A percentile compares a stretch with the other conserved stretches of the same genome.
These are phyloP conservation scores for Hippasteria phrygiana DNA, from an alignment of 53 echinoderm and acorn worm species.

Conservation along the genomic window DNA sequence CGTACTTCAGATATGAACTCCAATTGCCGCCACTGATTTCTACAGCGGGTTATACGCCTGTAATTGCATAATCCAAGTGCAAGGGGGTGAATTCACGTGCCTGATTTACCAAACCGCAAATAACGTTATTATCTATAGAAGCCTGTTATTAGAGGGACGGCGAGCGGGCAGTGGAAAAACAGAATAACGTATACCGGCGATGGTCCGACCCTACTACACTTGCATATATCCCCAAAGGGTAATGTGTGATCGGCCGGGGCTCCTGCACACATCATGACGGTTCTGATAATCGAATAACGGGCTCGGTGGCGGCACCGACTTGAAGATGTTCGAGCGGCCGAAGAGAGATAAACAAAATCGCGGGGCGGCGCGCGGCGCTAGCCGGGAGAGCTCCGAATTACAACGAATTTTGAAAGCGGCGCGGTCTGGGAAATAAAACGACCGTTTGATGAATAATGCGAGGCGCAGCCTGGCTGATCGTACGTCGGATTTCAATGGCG, in stretches of 20 bases:
- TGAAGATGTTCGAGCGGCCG: constrained; percentile 7
- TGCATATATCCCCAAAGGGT: constrained; percentile 57
- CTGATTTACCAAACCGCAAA: constrained; percentile 43
- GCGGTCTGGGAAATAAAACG: not conserved
- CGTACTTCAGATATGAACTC: not conserved
- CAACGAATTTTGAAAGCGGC: constrained; percentile 42
- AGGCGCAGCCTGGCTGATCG: not conserved
- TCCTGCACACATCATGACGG: constrained; percentile 59
- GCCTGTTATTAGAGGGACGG: not conserved
- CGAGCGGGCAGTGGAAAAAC: not conserved
- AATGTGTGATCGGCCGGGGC: constrained; percentile 64
- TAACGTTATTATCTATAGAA: constrained; percentile 19
- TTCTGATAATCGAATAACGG: constrained; percentile 48
- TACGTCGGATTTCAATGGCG: not conserved
- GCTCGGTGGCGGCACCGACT: constrained; percentile 42
- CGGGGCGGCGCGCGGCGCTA: not conserved
- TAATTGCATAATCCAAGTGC: constrained; percentile 45
- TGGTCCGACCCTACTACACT: too few relatives aligned
- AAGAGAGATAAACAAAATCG: constrained; percentile 40
- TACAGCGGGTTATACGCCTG: not conserved
- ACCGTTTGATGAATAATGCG: constrained; percentile 27
- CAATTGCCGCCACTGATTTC: constrained; percentile 25
- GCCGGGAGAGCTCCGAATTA: constrained; percentile 10
- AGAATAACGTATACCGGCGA: not conserved
- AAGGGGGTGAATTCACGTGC: not conserved